Evolutionary conservation across 2,888 invertebrate species (phyloP), one percentile per base, ranked within the genome.

Genomic region (Drosophila quasianomalipes): DNA sequence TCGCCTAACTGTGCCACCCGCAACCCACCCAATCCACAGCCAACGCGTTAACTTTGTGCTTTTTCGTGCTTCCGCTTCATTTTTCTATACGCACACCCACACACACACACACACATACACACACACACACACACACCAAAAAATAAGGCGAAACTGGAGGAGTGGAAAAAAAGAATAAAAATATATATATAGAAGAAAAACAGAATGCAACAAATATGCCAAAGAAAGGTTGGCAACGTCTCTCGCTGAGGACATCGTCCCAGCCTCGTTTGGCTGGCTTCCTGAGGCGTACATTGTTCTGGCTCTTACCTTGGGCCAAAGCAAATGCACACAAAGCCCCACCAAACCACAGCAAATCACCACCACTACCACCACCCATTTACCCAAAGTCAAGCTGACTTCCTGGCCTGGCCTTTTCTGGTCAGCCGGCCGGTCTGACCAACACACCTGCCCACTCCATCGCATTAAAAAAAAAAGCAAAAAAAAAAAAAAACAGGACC

Each of bases 61-160:
- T 90, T 90, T 85, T 84, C 83, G 80, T 80, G 77, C 86, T 88
- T 91, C 85, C 80, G 88, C 85, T 82, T 82, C 79, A 87, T 90
- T 91, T 83, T 91, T 82, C 69, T 59, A 67, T 72, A 70, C 31
- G 70, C 74, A 51, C 60, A 64, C 62, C 72, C 64, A 70, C 59
- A 65, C 54, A 37, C 37, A 2, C 37, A 37, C 37, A 37, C 35
- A 44, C 22, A 22, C 1, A 44, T 1, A 22, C 1, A 22, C 22
- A 39, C 44, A 41, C 31, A 70, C 74, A 49, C 55, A 70, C 62
- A 67, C 66, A 70, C 66, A 74, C 60, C 52, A 64, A 75, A 70
- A 54, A 59, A 30, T 41, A 12, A 37, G 39, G 37, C 39, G 37
- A 41, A 58, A 63, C 44, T 31, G 31, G 31, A 10, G 58, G 66